Conservation (phyloP, 2,888 invertebrate genomes). For the Eupithecia tripunctaria region DNA sequence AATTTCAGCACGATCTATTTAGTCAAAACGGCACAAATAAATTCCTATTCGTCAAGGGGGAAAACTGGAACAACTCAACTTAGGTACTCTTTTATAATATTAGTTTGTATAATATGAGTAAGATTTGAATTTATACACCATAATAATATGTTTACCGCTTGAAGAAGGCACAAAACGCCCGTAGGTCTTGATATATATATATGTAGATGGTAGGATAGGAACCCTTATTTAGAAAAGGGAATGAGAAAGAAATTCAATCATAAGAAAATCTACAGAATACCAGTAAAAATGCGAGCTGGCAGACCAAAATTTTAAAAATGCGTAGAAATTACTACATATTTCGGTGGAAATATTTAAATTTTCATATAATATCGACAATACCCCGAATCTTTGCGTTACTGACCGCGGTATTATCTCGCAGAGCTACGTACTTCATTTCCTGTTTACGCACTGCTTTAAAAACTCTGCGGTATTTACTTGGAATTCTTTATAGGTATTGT, state of each 20-base stretch:
- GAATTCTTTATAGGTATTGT: background rate
- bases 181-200: no score
- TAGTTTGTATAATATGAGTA: no score
- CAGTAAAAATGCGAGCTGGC: background rate
- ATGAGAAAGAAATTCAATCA: background rate
- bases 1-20: no score
- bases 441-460: slow-evolving; percentile 13
- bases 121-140: no score
- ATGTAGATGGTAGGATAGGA: no score
- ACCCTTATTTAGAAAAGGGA: background rate
- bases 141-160: no score
- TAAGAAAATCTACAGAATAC: background rate
- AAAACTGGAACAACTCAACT: no score
- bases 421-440: slow-evolving; percentile 2
- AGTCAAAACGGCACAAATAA: no score
- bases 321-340: slow-evolving; percentile 26
- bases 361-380: slow-evolving; percentile 29
- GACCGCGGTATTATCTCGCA: slow-evolving; percentile 27
- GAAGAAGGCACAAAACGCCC: no score
- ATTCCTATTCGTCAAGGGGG: no score
- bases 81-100: no score
- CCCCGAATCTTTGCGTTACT: slow-evolving; percentile 25
- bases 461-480: slow-evolving; percentile 5
- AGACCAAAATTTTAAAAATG: background rate
- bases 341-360: slow-evolving; percentile 20